Evolutionary conservation across 2,888 invertebrate species (phyloP).

Genomic region (Yponomeuta cagnagella): DNA sequence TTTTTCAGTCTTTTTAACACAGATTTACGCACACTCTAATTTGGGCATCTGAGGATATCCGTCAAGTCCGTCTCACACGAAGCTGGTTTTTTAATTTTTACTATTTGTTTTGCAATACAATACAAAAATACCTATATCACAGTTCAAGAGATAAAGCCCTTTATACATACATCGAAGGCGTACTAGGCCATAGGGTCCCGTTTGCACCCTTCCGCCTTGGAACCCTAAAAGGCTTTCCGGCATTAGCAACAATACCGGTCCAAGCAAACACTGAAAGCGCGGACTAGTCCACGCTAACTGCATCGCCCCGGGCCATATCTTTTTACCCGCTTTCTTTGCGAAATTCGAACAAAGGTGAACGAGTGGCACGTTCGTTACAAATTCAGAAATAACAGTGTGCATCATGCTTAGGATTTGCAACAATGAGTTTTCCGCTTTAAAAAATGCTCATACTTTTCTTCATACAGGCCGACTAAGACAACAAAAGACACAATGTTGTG

Average conservation of each 20-base stretch:
- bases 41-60: too few relatives aligned
- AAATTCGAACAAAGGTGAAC: not conserved
- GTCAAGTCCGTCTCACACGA: too few relatives aligned
- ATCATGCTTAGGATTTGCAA: not conserved
- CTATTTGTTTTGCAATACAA: too few relatives aligned
- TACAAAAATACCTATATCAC: too few relatives aligned
- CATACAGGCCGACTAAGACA: not conserved
- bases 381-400: not conserved
- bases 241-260: not conserved
- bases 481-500: too few relatives aligned
- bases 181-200: too few relatives aligned
- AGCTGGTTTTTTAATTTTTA: too few relatives aligned
- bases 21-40: too few relatives aligned
- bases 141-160: too few relatives aligned
- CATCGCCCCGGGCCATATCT: constrained; percentile 1
- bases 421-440: not conserved
- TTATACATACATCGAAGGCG: too few relatives aligned
- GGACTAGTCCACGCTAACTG: not conserved
- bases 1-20: too few relatives aligned
- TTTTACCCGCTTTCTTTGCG: not conserved
- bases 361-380: not conserved
- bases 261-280: not conserved
- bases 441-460: not conserved
- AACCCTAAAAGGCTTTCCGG: not conserved
- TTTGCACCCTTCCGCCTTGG: too few relatives aligned